Evolutionary conservation across 2,888 invertebrate species (phyloP).

Genomic region (Melolontha melolontha): DNA sequence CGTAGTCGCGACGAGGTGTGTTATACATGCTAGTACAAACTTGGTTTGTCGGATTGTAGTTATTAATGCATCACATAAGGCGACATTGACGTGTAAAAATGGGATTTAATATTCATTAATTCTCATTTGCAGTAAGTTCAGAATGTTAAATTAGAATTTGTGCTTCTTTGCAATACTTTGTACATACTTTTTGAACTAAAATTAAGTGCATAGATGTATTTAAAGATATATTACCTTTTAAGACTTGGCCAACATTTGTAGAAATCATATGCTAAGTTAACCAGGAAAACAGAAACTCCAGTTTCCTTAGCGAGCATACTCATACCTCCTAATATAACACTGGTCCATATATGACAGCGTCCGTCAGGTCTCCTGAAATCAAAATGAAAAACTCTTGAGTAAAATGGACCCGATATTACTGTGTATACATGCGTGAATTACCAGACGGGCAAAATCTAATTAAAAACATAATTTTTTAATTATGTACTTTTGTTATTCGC

Average conservation of each 20-base stretch:
- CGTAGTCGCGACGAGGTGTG: too few relatives aligned
- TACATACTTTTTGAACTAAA: too few relatives aligned
- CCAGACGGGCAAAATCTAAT: neutral
- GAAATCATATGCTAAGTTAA: conserved; percentile 83
- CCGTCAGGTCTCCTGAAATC: conserved; percentile 63
- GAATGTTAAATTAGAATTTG: too few relatives aligned
- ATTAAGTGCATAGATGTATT: too few relatives aligned
- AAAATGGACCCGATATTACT: neutral
- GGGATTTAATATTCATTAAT: too few relatives aligned
- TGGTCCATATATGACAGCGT: conserved; percentile 72
- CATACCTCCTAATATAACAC: conserved; percentile 78
- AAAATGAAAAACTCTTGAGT: conserved; percentile 34
- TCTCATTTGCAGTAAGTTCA: too few relatives aligned
- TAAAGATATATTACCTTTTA: conserved; percentile 69
- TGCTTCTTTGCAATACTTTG: too few relatives aligned
- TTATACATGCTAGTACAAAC: too few relatives aligned
- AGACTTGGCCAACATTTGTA: conserved; percentile 78
- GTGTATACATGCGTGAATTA: neutral
- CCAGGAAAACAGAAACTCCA: conserved; percentile 82
- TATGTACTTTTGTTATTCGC: neutral
- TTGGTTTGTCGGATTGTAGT: too few relatives aligned
- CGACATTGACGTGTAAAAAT: too few relatives aligned
- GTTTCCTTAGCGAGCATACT: conserved; percentile 91
- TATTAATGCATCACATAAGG: too few relatives aligned
- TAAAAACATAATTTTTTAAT: conserved; percentile 10